A percentile compares a stretch with the other conserved stretches of the same genome.
Conservation (phyloP, 2,113 vertebrate species). For the Holacanthus passer region DNA sequence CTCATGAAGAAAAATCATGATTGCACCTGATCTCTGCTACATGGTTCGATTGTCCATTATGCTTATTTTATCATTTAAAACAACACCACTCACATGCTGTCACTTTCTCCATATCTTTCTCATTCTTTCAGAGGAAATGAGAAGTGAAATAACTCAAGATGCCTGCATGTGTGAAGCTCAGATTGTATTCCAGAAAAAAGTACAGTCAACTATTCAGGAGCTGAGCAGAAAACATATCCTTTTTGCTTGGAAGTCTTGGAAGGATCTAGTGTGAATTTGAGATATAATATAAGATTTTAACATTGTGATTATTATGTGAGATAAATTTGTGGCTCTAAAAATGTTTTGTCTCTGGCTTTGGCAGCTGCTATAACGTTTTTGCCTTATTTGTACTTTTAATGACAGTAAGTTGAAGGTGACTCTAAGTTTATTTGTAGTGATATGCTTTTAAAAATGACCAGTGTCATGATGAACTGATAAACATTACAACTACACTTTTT, state of each 20-base stretch:
- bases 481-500: neutral
- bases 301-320: neutral
- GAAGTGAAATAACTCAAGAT: constrained; percentile 83
- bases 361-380: neutral
- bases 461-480: neutral
- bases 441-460: neutral
- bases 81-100: neutral
- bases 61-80: neutral
- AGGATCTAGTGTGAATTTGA: neutral
- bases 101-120: constrained; percentile 51
- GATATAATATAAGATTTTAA: neutral
- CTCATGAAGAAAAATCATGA: constrained; percentile 25
- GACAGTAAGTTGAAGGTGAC: neutral
- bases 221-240: constrained; percentile 95
- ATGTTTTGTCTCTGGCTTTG: neutral
- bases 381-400: neutral
- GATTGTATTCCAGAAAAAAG: constrained; percentile 89
- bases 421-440: neutral
- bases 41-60: neutral
- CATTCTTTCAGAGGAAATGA: constrained; percentile 79
- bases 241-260: constrained; percentile 58
- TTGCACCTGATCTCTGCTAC: neutral
- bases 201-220: constrained; percentile 88
- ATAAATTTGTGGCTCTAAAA: neutral
- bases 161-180: constrained; percentile 93